These are phyloP conservation scores for Oscheius onirici DNA, from an alignment of 2,888 invertebrate genomes.

Conservation along the genomic window DNA sequence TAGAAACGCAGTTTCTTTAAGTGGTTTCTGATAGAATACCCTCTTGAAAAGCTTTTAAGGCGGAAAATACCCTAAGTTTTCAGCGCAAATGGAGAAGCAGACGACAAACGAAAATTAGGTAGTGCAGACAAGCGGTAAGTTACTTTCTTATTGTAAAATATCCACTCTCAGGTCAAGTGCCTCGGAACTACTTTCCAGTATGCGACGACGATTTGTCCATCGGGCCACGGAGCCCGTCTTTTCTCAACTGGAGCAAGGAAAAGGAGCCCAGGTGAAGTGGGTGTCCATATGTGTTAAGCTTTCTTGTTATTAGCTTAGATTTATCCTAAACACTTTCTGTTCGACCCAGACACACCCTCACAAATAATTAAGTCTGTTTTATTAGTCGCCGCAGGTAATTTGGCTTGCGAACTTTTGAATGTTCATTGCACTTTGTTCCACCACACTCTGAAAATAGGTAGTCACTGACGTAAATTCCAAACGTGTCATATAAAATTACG, in stretches of 20 bases:
- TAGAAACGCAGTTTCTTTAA: no score
- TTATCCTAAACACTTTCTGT: no score
- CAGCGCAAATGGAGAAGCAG: background rate
- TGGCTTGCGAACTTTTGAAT: no score
- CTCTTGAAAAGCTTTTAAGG: no score
- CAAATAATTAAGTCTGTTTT: background rate
- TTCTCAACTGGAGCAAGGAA: slow-evolving; percentile 34
- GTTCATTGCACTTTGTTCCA: no score
- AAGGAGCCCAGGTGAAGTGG: slow-evolving; percentile 26
- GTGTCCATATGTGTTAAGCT: background rate
- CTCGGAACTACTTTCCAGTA: slow-evolving; percentile 46
- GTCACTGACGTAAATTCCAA: no score
- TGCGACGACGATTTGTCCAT: slow-evolving; percentile 51
- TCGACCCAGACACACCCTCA: background rate
- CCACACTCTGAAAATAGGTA: background rate
- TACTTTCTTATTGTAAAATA: background rate
- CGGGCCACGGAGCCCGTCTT: slow-evolving; percentile 55
- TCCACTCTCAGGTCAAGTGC: slow-evolving; percentile 37
- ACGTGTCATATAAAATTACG: no score
- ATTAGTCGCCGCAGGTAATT: background rate
- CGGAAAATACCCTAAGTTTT: background rate
- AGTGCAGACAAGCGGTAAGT: slow-evolving; percentile 12
- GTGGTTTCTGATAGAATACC: no score
- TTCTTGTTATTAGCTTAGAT: no score
- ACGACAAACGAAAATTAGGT: slow-evolving; percentile 16